Evolutionary conservation across 92 coral and sea anemone genomes (phyloP).

Genomic region (Bergia sp.): DNA sequence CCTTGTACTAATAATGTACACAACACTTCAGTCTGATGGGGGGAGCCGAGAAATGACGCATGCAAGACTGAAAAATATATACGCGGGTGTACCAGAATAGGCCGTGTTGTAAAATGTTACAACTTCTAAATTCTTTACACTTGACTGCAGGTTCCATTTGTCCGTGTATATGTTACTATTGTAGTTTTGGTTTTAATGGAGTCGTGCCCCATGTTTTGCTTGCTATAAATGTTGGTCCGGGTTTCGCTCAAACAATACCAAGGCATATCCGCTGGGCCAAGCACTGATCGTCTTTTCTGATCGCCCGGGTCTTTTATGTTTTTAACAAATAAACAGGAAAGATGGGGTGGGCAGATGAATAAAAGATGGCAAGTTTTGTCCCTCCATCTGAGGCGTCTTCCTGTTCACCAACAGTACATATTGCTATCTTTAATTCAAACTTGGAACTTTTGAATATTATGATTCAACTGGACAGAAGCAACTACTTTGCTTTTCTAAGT

Average conservation of each 20-base stretch:
- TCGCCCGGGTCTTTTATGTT: neutral
- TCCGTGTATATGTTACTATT: no score
- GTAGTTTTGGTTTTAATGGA: neutral
- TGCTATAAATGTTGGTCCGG: neutral
- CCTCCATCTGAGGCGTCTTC: neutral
- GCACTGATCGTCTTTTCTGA: neutral
- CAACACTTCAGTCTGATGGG: neutral
- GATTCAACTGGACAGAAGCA: neutral
- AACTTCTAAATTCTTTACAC: no score
- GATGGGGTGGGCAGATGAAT: constrained; percentile 6
- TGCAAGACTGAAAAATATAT: neutral
- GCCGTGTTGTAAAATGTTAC: neutral
- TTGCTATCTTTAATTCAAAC: neutral
- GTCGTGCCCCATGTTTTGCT: neutral
- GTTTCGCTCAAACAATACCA: neutral
- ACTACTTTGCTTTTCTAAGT: neutral
- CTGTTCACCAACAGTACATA: neutral
- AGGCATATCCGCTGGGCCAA: constrained; percentile 13
- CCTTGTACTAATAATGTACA: neutral
- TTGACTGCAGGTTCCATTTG: neutral
- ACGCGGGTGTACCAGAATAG: neutral
- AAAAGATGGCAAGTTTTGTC: neutral
- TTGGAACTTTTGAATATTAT: neutral
- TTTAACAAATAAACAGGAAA: constrained; percentile 21
- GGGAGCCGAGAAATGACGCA: neutral